These are phyloP conservation scores for Rhopalosiphum nymphaeae DNA, from an alignment of 2,888 invertebrate genomes.

Conservation along the genomic window DNA sequence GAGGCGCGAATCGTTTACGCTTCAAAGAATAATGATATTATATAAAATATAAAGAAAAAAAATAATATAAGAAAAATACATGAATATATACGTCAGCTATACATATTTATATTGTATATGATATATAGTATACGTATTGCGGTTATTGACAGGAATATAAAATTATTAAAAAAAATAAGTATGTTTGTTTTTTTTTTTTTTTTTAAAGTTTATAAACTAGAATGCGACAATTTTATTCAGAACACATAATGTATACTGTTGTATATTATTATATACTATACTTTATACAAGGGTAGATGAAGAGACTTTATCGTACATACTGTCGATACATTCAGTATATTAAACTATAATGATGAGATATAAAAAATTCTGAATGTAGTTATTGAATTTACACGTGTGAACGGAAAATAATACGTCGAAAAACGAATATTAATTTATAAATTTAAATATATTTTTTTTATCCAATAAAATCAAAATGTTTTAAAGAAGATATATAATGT, in stretches of 20 bases:
- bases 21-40: not conserved
- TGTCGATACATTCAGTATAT: not conserved
- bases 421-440: not conserved
- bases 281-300: not conserved
- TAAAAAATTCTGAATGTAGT: not conserved
- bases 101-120: not conserved
- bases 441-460: not conserved
- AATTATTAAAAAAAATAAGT: slow-evolving; percentile 16
- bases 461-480: not conserved
- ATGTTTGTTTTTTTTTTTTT: not conserved
- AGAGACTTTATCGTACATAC: not conserved
- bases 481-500: not conserved
- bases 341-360: slow-evolving; percentile 15
- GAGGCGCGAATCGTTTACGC: slow-evolving; percentile 22
- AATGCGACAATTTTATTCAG: slow-evolving; percentile 37
- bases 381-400: slow-evolving; percentile 28
- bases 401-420: slow-evolving; percentile 22
- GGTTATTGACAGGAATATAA: not conserved
- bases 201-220: not conserved
- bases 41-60: not conserved
- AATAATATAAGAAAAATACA: not conserved
- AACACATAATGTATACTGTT: not conserved
- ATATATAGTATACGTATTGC: not conserved
- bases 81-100: not conserved
- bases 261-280: not conserved